Evolutionary conservation across 1,140 invertebrate species (phyloP).

Genomic region (Helicorthomorpha holstii): DNA sequence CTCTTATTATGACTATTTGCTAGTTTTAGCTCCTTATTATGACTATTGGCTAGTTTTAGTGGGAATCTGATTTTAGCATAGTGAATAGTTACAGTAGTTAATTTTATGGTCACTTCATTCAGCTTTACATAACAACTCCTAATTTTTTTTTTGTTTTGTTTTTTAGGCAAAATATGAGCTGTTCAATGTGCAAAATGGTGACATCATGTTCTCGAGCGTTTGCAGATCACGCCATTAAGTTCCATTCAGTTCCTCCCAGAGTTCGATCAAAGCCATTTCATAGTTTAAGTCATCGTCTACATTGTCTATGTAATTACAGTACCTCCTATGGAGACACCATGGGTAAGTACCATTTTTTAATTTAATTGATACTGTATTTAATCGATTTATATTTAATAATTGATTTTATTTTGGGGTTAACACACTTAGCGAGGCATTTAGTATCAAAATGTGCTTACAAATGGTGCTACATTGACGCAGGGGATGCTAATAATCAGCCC

Average conservation of each 20-base stretch:
- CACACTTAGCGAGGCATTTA: no score
- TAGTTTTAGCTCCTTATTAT: not conserved
- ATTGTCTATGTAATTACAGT: not conserved
- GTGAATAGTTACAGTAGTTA: no score
- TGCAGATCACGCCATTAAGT: not conserved
- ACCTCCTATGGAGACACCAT: not conserved
- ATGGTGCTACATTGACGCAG: no score
- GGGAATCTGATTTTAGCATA: not conserved
- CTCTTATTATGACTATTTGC: no score
- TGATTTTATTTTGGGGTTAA: no score
- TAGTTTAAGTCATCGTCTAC: not conserved
- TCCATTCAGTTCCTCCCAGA: not conserved
- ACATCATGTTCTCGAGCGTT: not conserved
- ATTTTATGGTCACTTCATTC: no score
- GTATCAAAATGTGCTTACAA: no score
- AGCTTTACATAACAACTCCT: no score
- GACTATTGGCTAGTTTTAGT: not conserved
- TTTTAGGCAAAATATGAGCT: not conserved
- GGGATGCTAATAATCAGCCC: no score
- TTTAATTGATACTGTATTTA: no score
- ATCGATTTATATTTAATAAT: no score
- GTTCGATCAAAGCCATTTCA: not conserved
- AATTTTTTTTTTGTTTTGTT: not conserved
- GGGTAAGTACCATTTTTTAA: no score
- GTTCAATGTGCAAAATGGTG: not conserved